Evolutionary conservation across 2,113 vertebrate genomes (phyloP).

Genomic region (Hepsetus odoe): DNA sequence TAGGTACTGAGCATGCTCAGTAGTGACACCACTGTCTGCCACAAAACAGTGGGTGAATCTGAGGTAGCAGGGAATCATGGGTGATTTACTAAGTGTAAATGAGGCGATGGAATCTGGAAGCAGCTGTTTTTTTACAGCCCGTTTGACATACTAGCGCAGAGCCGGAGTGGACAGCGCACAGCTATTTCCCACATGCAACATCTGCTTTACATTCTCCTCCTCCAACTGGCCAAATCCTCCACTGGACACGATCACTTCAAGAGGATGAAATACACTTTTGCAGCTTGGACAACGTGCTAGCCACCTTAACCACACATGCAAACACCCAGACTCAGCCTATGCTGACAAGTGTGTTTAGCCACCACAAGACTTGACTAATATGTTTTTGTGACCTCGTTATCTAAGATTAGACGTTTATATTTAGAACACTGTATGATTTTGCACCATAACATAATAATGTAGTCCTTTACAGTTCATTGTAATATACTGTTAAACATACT

Average conservation of each 20-base stretch:
- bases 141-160: conserved; percentile 60
- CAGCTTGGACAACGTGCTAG: conserved; percentile 22
- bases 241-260: conserved; percentile 51
- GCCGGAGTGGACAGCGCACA: conserved; percentile 52
- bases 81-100: conserved; percentile 65
- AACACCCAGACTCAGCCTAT: background rate
- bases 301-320: conserved; percentile 28
- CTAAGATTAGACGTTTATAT: conserved; percentile 19
- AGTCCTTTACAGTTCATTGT: conserved; percentile 24
- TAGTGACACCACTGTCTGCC: conserved; percentile 7
- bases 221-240: conserved; percentile 53
- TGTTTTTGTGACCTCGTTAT: conserved; percentile 35
- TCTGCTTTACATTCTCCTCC: conserved; percentile 59
- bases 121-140: conserved; percentile 64
- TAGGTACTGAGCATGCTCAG: background rate
- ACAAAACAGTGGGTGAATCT: conserved; percentile 39
- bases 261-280: conserved; percentile 42
- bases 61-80: conserved; percentile 51
- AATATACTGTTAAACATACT: background rate
- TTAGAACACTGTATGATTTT: conserved; percentile 19
- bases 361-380: conserved; percentile 25
- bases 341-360: conserved; percentile 14
- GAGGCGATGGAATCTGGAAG: conserved; percentile 59
- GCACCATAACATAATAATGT: conserved; percentile 25
- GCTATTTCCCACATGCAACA: conserved; percentile 57